Conservation (phyloP, 2,888 invertebrate genomes). For the Belgica antarctica region DNA sequence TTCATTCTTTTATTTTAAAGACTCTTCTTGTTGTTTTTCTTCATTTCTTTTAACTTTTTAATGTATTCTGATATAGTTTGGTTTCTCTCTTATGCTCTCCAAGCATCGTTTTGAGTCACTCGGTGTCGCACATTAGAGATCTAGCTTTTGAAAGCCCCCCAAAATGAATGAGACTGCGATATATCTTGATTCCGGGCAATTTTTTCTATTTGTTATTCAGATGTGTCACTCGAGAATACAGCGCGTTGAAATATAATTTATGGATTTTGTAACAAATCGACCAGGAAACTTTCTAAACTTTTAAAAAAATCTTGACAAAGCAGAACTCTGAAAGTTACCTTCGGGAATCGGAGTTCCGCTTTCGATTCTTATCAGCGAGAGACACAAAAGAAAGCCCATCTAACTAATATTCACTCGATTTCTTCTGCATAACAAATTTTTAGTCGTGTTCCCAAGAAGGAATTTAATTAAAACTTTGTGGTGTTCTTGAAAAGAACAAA, state of each 20-base stretch:
- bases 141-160: not conserved
- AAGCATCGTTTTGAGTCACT: not conserved
- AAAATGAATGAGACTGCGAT: not conserved
- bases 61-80: slow-evolving; percentile 40
- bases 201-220: slow-evolving; percentile 5
- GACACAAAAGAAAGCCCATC: too few species aligned
- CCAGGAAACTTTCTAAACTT: too few species aligned
- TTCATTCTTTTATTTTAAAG: slow-evolving; percentile 14
- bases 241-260: not conserved
- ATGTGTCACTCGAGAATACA: not conserved
- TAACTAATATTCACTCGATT: slow-evolving; percentile 14
- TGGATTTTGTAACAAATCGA: not conserved
- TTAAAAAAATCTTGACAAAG: too few species aligned
- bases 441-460: not conserved
- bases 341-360: too few species aligned
- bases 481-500: not conserved
- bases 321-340: too few species aligned
- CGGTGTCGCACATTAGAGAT: not conserved
- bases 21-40: not conserved
- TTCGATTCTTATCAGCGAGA: not conserved
- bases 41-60: not conserved
- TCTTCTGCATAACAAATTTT: not conserved
- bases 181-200: not conserved
- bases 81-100: not conserved
- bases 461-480: not conserved